Evolutionary conservation across 2,113 vertebrate genomes (phyloP).

Genomic region (Gasterosteus nipponicus): DNA sequence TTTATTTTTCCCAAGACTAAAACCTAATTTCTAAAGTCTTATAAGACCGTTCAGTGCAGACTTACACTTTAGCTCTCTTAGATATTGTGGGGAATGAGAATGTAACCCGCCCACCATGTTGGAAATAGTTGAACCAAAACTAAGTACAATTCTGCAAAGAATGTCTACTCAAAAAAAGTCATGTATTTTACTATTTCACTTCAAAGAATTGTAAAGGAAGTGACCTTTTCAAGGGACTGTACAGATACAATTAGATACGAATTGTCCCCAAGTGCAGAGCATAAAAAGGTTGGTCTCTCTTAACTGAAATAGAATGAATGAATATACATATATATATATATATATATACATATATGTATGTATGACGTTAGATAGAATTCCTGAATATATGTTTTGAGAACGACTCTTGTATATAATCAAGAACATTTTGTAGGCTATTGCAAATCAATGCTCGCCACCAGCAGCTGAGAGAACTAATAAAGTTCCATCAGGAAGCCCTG

Average conservation of each 20-base stretch:
- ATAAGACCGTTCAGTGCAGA: not conserved
- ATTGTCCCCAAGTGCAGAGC: not conserved
- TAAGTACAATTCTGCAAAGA: not conserved
- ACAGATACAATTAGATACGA: not conserved
- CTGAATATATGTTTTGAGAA: not conserved
- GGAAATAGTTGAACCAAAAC: not conserved
- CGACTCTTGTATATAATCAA: not conserved
- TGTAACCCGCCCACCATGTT: not conserved
- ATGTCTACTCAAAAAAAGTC: not conserved
- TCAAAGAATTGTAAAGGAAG: not conserved
- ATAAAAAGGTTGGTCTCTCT: not conserved
- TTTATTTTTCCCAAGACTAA: not conserved
- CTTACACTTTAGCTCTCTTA: not conserved
- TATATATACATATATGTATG: too few relatives aligned
- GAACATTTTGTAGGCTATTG: not conserved
- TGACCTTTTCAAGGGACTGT: not conserved
- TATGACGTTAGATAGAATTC: too few relatives aligned
- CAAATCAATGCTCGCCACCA: not conserved
- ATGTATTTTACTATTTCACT: not conserved
- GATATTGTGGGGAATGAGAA: not conserved
- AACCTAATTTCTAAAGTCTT: not conserved
- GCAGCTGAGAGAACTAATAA: slow-evolving; percentile 4
- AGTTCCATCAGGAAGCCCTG: slow-evolving; percentile 12
- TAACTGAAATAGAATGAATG: not conserved
- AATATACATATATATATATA: not conserved